phyloP scores from a whole-genome alignment of 2,797 vertebrate species.

The Sebastes glaucus region DNA sequence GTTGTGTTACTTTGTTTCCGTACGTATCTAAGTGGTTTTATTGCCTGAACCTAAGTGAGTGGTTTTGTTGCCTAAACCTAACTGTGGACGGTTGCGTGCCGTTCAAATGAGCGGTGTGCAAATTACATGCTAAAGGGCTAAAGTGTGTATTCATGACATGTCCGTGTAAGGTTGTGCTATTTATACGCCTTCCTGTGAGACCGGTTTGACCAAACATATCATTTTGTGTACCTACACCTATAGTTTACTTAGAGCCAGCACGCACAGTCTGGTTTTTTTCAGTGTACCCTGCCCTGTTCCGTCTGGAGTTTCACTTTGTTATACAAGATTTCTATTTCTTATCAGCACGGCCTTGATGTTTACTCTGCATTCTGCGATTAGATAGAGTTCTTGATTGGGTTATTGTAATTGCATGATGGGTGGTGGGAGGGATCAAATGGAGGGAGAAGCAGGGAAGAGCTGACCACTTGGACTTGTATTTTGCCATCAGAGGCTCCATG shows the following conservation, averaged over 20 bases:
- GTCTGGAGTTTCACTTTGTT: neutral
- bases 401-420: neutral
- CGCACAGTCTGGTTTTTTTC: neutral
- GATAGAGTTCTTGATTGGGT: neutral
- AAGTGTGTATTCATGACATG: too few species aligned
- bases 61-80: too few species aligned
- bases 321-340: neutral
- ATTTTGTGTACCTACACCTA: too few species aligned
- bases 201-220: neutral
- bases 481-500: neutral
- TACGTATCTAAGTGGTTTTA: too few species aligned
- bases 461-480: neutral
- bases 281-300: neutral
- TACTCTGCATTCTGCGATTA: neutral
- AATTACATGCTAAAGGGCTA: too few species aligned
- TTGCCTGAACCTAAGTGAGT: too few species aligned
- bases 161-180: too few species aligned
- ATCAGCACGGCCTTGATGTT: neutral
- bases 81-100: too few species aligned
- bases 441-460: neutral
- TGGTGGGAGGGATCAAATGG: neutral
- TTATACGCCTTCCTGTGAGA: too few species aligned
- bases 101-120: too few species aligned
- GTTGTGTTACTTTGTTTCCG: too few species aligned
- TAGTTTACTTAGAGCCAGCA: neutral